A percentile compares a stretch with the other conserved stretches of the same genome.
Evolutionary conservation across 2,888 invertebrate genomes (phyloP).

Genomic region (Darwinula stevensoni): DNA sequence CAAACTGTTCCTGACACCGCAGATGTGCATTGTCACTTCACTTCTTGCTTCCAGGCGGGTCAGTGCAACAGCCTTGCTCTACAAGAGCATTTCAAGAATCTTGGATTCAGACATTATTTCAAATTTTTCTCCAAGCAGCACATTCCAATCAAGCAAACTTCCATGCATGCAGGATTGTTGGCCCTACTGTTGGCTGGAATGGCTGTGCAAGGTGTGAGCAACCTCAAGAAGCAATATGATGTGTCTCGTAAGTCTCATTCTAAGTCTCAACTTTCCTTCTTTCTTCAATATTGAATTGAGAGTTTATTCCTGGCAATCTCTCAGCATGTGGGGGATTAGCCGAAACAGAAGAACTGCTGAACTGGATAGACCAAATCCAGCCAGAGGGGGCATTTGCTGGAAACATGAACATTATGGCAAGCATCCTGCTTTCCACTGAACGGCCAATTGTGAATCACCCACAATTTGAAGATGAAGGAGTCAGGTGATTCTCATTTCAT

Average conservation of each 20-base stretch:
- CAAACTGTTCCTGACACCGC: slow-evolving; percentile 44
- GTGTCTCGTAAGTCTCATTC: no score
- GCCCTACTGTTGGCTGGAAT: slow-evolving; percentile 23
- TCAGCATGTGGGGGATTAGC: no score
- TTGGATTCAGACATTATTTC: no score
- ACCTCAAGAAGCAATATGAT: no score
- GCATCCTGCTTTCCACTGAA: slow-evolving; percentile 39
- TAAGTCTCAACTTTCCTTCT: no score
- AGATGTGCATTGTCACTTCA: slow-evolving; percentile 38
- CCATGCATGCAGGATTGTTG: slow-evolving; percentile 12
- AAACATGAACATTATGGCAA: slow-evolving; percentile 55
- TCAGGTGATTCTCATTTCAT: slow-evolving; percentile 24
- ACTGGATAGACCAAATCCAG: slow-evolving; percentile 38
- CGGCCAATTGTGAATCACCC: slow-evolving; percentile 59
- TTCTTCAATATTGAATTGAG: no score
- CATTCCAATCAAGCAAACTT: no score
- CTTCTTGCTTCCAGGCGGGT: slow-evolving; percentile 28
- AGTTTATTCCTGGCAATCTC: no score
- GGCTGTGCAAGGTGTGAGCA: slow-evolving; percentile 15
- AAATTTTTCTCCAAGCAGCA: no score
- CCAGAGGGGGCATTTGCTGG: slow-evolving; percentile 48
- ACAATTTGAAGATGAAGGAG: slow-evolving; percentile 47
- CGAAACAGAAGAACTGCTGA: no score
- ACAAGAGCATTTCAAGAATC: no score
- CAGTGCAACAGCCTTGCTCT: slow-evolving; percentile 14